phyloP scores from a whole-genome alignment of 2,797 vertebrate species.

The Coccyzus lansbergi region DNA sequence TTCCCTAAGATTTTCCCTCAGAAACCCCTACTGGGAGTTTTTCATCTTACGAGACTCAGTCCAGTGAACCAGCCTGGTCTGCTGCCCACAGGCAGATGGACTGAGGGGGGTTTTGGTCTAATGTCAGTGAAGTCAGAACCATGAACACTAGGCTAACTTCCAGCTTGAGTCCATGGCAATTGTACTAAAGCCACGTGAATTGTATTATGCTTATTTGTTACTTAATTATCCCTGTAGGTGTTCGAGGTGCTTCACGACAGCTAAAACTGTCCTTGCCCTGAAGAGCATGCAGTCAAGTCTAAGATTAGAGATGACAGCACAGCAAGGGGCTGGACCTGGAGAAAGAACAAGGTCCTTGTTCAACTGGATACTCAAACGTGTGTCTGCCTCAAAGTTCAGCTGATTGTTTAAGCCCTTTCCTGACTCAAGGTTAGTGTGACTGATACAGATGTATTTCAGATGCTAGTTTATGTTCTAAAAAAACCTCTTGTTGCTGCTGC shows the following conservation, averaged over 20 bases:
- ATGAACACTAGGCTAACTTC: not conserved
- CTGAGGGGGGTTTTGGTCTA: not conserved
- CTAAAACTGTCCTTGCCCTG: conserved; percentile 39
- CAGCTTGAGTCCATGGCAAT: not conserved
- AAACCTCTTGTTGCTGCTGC: not conserved
- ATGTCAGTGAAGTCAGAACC: not conserved
- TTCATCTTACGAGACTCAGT: not conserved
- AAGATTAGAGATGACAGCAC: conserved; percentile 56
- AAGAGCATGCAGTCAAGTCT: not conserved
- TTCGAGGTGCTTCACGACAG: conserved; percentile 17
- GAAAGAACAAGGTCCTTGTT: not conserved
- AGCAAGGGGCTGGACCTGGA: not conserved
- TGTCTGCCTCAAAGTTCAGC: not conserved
- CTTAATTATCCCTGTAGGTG: conserved; percentile 46
- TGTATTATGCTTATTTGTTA: conserved; percentile 15
- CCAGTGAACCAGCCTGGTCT: not conserved
- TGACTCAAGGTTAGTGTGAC: not conserved
- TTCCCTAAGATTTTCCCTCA: not conserved
- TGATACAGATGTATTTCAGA: not conserved
- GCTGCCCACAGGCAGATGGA: not conserved
- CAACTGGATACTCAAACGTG: not conserved
- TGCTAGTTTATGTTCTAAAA: not conserved
- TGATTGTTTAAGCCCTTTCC: not conserved
- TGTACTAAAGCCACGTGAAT: not conserved
- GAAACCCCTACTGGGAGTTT: not conserved